Conservation (phyloP, 2,797 vertebrate genomes). For the Clarias platycephalus region DNA sequence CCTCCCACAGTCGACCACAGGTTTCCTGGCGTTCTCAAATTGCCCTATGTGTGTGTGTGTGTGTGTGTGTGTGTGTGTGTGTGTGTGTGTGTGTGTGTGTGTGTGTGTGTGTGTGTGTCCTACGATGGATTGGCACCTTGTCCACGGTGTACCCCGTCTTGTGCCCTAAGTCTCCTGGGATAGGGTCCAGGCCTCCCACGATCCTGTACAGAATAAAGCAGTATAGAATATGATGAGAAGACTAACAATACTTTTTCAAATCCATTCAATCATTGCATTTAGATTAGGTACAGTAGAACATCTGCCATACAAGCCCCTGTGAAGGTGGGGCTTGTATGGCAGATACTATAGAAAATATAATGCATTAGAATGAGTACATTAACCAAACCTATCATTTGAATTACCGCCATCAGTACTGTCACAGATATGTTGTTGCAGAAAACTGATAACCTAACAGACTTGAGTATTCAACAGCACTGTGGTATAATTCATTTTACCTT, state of each 20-base stretch:
- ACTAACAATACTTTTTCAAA: neutral
- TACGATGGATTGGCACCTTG: too few species aligned
- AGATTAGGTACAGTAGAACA: neutral
- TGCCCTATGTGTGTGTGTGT: too few species aligned
- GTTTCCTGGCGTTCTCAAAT: too few species aligned
- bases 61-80: too few species aligned
- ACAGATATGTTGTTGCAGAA: neutral
- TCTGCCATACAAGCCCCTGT: neutral
- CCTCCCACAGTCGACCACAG: too few species aligned
- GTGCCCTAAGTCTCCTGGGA: too few species aligned
- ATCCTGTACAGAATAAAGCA: too few species aligned
- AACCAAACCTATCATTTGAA: neutral
- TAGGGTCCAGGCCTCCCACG: too few species aligned
- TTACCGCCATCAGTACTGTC: neutral
- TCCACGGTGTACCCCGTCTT: too few species aligned
- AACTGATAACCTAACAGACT: neutral
- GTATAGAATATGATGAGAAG: too few species aligned
- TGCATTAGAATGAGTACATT: constrained; percentile 1
- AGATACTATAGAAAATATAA: neutral
- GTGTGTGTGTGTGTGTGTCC: too few species aligned
- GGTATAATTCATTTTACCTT: neutral
- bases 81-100: too few species aligned
- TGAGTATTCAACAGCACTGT: neutral
- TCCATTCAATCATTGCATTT: neutral
- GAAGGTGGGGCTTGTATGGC: neutral